Evolutionary conservation across 2,797 vertebrate genomes (phyloP).

Genomic region (Enteromius radiatus): DNA sequence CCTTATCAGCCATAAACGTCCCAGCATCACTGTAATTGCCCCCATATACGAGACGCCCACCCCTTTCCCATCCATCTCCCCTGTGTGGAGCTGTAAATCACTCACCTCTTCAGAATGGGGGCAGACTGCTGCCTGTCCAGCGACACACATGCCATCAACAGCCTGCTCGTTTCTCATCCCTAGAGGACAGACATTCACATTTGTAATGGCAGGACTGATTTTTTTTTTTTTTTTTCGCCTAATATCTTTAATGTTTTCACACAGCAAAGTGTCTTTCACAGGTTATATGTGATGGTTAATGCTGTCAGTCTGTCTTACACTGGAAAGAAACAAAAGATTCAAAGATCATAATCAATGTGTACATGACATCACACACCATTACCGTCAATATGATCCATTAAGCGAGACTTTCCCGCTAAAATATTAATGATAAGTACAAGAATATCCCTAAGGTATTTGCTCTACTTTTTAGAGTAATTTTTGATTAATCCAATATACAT

Average conservation of each 20-base stretch:
- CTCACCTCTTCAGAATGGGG: conserved; percentile 41
- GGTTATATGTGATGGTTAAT: not conserved
- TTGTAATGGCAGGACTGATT: not conserved
- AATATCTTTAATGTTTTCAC: not conserved
- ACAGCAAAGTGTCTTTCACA: not conserved
- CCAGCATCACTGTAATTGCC: conserved; percentile 60
- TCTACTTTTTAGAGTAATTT: not conserved
- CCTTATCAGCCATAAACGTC: conserved; percentile 57
- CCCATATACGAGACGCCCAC: conserved; percentile 49
- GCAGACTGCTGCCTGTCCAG: conserved; percentile 38
- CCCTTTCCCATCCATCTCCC: conserved; percentile 46
- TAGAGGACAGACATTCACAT: conserved; percentile 12
- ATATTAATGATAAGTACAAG: conserved; percentile 50
- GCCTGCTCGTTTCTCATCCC: conserved; percentile 1
- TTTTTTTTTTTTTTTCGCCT: not conserved
- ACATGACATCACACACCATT: conserved; percentile 34
- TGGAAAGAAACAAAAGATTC: not conserved
- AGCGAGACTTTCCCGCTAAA: conserved; percentile 24
- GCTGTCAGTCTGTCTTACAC: not conserved
- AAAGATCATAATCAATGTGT: conserved; percentile 43
- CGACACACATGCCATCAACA: conserved; percentile 39
- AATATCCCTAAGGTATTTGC: conserved; percentile 16
- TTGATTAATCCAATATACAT: not conserved
- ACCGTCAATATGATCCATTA: conserved; percentile 43
- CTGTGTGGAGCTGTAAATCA: conserved; percentile 53